These are phyloP conservation scores for Caenorhabditis sp. DNA, from an alignment of 2,888 invertebrate genomes.

Conservation along the genomic window DNA sequence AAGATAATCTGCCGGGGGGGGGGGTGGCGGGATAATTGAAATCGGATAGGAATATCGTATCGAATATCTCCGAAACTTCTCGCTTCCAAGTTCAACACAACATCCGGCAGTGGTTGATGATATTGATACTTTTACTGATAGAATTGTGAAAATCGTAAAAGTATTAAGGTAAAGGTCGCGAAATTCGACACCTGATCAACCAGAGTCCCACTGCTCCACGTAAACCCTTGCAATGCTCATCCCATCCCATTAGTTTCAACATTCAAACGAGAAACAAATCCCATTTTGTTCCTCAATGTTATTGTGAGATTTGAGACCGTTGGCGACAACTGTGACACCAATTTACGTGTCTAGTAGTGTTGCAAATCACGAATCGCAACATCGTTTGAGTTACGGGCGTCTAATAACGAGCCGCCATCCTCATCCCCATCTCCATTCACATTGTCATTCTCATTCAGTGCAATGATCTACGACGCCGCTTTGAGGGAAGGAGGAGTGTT, in stretches of 20 bases:
- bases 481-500: constrained; percentile 21
- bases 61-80: constrained; percentile 36
- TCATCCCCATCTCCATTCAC: too few relatives aligned
- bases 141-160: constrained; percentile 9
- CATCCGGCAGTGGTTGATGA: constrained; percentile 24
- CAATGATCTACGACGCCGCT: constrained; percentile 57
- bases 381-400: constrained; percentile 44
- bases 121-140: constrained; percentile 34
- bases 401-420: constrained; percentile 48
- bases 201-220: not conserved
- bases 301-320: constrained; percentile 29
- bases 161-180: too few relatives aligned
- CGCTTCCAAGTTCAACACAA: constrained; percentile 30
- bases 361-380: constrained; percentile 32
- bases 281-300: constrained; percentile 48
- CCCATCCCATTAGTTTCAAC: constrained; percentile 1
- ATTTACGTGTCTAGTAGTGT: constrained; percentile 22
- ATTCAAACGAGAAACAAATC: not conserved
- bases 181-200: constrained; percentile 41
- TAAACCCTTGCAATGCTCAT: constrained; percentile 15
- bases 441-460: too few relatives aligned
- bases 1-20: constrained; percentile 38
- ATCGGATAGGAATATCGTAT: constrained; percentile 48
- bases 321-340: constrained; percentile 31
- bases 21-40: constrained; percentile 28